Percentiles rank a stretch among this genome's conserved stretches.
Conservation (phyloP, 2,113 vertebrate genomes). For the Microtus oregoni region DNA sequence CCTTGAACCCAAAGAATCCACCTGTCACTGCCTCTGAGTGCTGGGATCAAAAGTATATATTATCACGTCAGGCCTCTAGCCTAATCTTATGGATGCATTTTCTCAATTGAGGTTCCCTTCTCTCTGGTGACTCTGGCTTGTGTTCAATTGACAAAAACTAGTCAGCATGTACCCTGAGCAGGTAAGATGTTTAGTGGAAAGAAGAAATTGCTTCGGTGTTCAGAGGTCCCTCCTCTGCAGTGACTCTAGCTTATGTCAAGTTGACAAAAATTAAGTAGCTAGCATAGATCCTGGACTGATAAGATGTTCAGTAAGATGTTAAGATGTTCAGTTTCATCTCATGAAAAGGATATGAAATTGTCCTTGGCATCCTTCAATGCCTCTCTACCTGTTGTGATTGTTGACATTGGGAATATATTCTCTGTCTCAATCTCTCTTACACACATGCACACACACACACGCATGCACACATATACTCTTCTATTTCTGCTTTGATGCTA, state of each 20-base stretch:
- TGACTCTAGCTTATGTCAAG: no score
- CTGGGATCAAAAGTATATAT: background rate
- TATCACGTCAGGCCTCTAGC: background rate
- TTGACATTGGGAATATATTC: no score
- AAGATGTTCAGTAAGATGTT: no score
- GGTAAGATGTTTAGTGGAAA: no score
- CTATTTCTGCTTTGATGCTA: background rate
- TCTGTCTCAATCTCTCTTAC: background rate
- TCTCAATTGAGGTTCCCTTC: background rate
- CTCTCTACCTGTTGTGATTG: no score
- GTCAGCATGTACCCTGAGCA: conserved; percentile 80
- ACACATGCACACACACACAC: background rate
- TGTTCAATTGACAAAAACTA: background rate
- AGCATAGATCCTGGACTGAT: no score
- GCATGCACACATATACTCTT: background rate
- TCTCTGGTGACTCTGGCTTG: background rate
- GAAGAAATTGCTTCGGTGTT: no score
- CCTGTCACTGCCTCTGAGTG: background rate
- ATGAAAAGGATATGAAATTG: no score
- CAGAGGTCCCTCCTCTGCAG: no score
- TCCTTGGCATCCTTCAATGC: no score
- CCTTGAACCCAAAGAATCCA: background rate
- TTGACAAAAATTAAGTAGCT: no score
- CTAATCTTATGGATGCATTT: background rate
- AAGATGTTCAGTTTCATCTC: no score